Evolutionary conservation across 2,113 vertebrate genomes (phyloP), one percentile per base, ranked within the genome.

Genomic region (Brachyistius frenatus): DNA sequence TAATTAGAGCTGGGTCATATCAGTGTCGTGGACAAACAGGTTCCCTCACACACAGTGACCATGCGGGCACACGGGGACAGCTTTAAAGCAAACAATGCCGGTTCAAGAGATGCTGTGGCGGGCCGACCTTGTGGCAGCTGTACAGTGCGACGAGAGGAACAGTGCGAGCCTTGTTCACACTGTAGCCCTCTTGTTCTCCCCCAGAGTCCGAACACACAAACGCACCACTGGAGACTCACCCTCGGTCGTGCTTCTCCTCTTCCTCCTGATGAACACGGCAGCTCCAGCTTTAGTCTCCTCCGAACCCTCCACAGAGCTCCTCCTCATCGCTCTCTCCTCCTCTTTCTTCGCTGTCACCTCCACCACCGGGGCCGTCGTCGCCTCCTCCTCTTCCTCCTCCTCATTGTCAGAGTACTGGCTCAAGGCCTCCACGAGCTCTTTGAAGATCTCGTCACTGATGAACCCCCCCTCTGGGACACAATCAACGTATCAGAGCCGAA

Each of bases 361-460:
- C 71, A 94, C 93, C 10, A 91, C 94, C 33, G 94, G 94, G 7
- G 2, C 7, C 65, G 93, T 66, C 23, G 93, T 94, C 0, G 90
- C 95, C 67, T 96, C 95, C 33, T 95, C 96, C 23, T 97, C 96
- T 5, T 97, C 98, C 2, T 98, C 97, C 3, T 97, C 98, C 3
- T 98, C 97, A 2, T 97, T 96, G 0, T 99, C 98, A 0, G 96
- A 96, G 76, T 98, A 96, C 61, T 97, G 97, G 79, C 96, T 97
- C 85, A 99, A 88, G 50, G 97, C 97, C 0, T 98, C 97, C 67
- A 99, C 97, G 13, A 99, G 92, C 94, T 99, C 97, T 90, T 98
- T 95, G 83, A 99, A 99, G 77, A 98, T 95, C 58, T 97, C 96
- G 10, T 99, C 97, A 0, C 95, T 98, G 89, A 99, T 99, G 66